Evolutionary conservation across 1,140 invertebrate species (phyloP), one percentile per base, ranked within the genome.

Genomic region (Stegodyphus dumicola): DNA sequence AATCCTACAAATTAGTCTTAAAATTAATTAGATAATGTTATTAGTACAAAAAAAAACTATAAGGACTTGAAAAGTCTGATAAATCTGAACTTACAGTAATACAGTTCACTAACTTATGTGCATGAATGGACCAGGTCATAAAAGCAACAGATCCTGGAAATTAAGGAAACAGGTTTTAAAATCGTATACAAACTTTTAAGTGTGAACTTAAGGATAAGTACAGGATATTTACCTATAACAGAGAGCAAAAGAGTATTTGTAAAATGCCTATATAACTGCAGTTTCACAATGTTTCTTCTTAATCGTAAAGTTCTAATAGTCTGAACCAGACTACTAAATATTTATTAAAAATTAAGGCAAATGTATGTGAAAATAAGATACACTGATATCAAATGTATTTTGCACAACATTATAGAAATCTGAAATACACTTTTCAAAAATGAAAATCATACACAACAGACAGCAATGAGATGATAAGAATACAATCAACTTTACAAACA

Each of bases 201-300:
- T 33, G 33, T 3, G 33, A 33, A 33, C 33, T 33, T 33, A 33
- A 33, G 33, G 3, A 33, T 33, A 33, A 33, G 33, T 33, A 1
- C 33, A 33, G 33, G 7, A 75, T 70, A 87, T 89, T 89, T 88
- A 92, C 92, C 91, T 87, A 97, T 90, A 64, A 98, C 95, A 77
- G 96, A 94, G 91, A 98, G 96, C 89, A 96, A 95, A 80, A 98
- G 92, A 13, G 96, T 96, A 91, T 98, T 98, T 54, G 96, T 98
- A 90, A 98, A 98, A 91, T 98, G 95, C 88, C 94, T 93, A 91
- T 98, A 98, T 64, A 98, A 90, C 15, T 94, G 93, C n/a, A 98
- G 91, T 91, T 98, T 98, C 79, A 98, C 95, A 89, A 95, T 92
- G 91, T 96, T 96, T 89, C 94, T 93, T 88, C 97, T 91, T 78